Evolutionary conservation across 2,113 vertebrate genomes (phyloP), one percentile per base, ranked within the genome.

Genomic region (Petroica traversi): DNA sequence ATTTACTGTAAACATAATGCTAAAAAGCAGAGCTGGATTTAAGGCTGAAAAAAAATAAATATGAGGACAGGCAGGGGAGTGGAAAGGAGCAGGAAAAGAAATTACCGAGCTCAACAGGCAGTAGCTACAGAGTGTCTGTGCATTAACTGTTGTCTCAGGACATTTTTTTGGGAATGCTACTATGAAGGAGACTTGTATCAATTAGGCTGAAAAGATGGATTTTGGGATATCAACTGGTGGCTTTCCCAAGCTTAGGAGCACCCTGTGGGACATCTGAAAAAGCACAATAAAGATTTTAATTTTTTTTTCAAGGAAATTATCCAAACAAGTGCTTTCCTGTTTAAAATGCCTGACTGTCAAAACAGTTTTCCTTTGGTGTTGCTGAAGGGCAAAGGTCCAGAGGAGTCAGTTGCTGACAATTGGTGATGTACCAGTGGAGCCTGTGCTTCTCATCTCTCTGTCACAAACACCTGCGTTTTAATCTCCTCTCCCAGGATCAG

Each of bases 271-370:
- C n/a, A 57, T 57, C n/a, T 82, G 49, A 68, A 75, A 90, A 92
- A 84, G 6, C 49, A 95, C 62, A 82, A n/a, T 62, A 34, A 51
- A 71, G 51, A 11, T 63, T 25, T n/a, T n/a, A n/a, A n/a, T n/a
- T 58, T 45, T 61, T 52, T 51, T 72, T 20, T 4, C 25, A 67
- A 89, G 88, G 92, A 96, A 94, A 94, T 48, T 83, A 80, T 96
- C 92, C 71, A 88, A 95, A 93, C 74, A 93, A 93, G 49, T 83
- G 66, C 25, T 89, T 95, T 97, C 94, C 92, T 93, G 87, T 96
- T 89, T 88, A 76, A 92, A 93, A 88, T 74, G 24, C 63, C 34
- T 66, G 54, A 36, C 89, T 88, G 74, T 95, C 89, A 76, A 81
- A 95, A 78, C 77, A 82, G 26, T 89, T 95, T 90, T 88, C 74